A percentile compares a stretch with the other conserved stretches of the same genome.
Evolutionary conservation across 2,113 vertebrate species (phyloP).

Genomic region (Pleuronectes platessa): DNA sequence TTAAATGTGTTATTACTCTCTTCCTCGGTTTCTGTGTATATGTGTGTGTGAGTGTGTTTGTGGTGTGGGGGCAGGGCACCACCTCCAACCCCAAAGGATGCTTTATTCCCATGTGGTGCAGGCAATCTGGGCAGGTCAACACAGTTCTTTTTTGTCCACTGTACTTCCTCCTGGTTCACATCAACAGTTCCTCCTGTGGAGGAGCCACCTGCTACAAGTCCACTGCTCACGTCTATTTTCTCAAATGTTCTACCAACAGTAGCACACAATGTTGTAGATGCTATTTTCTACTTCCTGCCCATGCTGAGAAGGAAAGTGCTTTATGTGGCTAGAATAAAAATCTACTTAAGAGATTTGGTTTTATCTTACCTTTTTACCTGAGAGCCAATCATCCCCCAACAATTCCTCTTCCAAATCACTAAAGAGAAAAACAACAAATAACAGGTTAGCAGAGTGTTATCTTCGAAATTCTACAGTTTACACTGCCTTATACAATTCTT

Average conservation of each 20-base stretch:
- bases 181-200: slow-evolving; percentile 71
- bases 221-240: slow-evolving; percentile 37
- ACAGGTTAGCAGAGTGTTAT: slow-evolving; percentile 3
- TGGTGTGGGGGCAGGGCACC: slow-evolving; percentile 56
- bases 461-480: not conserved
- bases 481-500: not conserved
- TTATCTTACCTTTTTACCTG: slow-evolving; percentile 92
- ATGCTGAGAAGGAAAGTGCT: not conserved
- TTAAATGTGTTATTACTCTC: not conserved
- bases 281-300: slow-evolving; percentile 17
- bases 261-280: slow-evolving; percentile 21
- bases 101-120: slow-evolving; percentile 77
- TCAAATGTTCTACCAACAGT: slow-evolving; percentile 37
- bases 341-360: slow-evolving; percentile 13
- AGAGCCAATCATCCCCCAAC: slow-evolving; percentile 92
- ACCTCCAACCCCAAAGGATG: slow-evolving; percentile 65
- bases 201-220: slow-evolving; percentile 72
- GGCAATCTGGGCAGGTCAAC: slow-evolving; percentile 78
- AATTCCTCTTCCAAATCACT: slow-evolving; percentile 97
- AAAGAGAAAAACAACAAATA: slow-evolving; percentile 37
- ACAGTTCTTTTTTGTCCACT: slow-evolving; percentile 68
- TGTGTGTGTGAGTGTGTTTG: slow-evolving; percentile 23
- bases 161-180: slow-evolving; percentile 75
- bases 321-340: slow-evolving; percentile 7
- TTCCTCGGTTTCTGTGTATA: slow-evolving; percentile 1